These are phyloP conservation scores for Hycleus phaleratus DNA, from an alignment of 1,140 invertebrate species.

Conservation along the genomic window DNA sequence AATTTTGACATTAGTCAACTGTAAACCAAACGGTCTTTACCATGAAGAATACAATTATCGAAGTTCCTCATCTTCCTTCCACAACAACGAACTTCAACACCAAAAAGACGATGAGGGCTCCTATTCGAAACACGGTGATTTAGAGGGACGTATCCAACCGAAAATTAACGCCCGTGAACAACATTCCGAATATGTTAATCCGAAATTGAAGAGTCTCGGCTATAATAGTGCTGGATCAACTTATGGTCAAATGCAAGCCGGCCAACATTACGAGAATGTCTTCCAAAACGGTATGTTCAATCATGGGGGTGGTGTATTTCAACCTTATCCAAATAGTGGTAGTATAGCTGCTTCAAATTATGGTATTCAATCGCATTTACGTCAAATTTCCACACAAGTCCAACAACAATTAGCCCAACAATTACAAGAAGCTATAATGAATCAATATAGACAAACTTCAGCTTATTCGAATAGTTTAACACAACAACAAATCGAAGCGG, in stretches of 20 bases:
- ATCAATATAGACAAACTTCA: background rate
- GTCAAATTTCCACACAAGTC: constrained; percentile 16
- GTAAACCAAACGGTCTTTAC: constrained; percentile 31
- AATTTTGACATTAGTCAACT: constrained; percentile 3
- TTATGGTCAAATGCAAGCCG: background rate
- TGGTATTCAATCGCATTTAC: constrained; percentile 17
- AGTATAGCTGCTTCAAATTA: background rate
- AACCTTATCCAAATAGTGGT: background rate
- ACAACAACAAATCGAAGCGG: constrained; percentile 2
- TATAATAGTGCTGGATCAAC: background rate
- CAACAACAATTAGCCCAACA: constrained; percentile 32
- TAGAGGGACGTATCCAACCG: constrained; percentile 28
- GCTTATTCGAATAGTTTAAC: background rate
- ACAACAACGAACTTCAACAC: constrained; percentile 38
- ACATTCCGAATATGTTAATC: constrained; percentile 37
- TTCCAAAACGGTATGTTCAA: background rate
- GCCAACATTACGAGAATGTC: too few species aligned
- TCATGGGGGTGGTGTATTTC: background rate
- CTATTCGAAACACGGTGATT: constrained; percentile 35
- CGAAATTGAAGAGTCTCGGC: constrained; percentile 14
- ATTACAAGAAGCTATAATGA: constrained; percentile 22
- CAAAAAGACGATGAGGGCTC: constrained; percentile 37
- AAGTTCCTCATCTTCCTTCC: constrained; percentile 33
- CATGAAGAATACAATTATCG: constrained; percentile 37
- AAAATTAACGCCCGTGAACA: constrained; percentile 34